These are phyloP conservation scores for Pelecanoides urinatrix DNA, from an alignment of 2,113 vertebrate species.

Conservation along the genomic window DNA sequence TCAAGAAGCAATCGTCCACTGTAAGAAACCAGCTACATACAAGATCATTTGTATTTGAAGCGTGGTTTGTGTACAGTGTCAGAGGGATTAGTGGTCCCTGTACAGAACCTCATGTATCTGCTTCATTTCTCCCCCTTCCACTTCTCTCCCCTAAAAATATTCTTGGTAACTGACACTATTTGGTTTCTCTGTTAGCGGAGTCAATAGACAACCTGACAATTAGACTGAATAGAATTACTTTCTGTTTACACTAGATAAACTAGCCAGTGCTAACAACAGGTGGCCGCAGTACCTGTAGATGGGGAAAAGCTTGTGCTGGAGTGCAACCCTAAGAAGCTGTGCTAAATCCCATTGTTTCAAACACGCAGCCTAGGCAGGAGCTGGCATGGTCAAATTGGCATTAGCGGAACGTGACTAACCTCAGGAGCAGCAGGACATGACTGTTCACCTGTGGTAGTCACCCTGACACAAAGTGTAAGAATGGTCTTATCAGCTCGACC, in stretches of 20 bases:
- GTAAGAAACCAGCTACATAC: background rate
- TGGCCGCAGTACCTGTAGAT: background rate
- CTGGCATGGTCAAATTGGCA: background rate
- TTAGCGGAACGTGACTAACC: background rate
- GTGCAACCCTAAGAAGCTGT: background rate
- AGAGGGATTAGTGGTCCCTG: background rate
- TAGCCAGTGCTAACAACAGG: constrained; percentile 26
- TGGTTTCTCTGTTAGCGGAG: background rate
- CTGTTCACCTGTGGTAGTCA: background rate
- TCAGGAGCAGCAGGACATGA: background rate
- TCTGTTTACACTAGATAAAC: constrained; percentile 43
- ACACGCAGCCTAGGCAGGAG: background rate
- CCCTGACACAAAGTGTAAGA: background rate
- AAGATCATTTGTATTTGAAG: background rate
- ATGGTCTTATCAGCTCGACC: background rate
- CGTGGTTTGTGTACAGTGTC: background rate
- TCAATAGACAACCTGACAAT: background rate
- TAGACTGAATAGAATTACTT: constrained; percentile 50
- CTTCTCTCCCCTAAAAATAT: background rate
- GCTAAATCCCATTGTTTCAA: background rate
- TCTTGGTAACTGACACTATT: background rate
- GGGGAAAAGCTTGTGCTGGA: background rate
- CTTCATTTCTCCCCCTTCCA: background rate
- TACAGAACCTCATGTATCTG: background rate
- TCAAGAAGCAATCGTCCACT: background rate